A percentile compares a stretch with the other conserved stretches of the same genome.
Evolutionary conservation across 2,113 vertebrate species (phyloP).

Genomic region (Neofelis nebulosa): DNA sequence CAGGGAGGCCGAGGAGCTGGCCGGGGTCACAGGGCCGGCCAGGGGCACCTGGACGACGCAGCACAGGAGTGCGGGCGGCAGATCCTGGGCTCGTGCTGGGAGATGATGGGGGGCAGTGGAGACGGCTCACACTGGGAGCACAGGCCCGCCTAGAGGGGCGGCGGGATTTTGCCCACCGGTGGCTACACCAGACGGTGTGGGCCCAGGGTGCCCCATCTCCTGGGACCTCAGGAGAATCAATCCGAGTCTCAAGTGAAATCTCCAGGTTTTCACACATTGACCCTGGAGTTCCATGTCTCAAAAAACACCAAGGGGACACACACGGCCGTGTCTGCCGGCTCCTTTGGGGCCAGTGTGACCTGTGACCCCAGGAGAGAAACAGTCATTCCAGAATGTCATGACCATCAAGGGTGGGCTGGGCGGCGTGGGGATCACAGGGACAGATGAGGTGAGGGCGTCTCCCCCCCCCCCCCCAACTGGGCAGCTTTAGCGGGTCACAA

Average conservation of each 20-base stretch:
- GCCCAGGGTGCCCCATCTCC: not conserved
- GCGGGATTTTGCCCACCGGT: not conserved
- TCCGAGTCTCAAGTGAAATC: not conserved
- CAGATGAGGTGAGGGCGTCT: rapidly evolving
- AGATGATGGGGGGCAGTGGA: not conserved
- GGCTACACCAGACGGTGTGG: not conserved
- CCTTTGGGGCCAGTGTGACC: not conserved
- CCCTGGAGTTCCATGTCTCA: not conserved
- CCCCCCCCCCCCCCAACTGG: not conserved
- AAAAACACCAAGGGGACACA: too few species aligned
- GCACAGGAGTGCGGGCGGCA: not conserved
- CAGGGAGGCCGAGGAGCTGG: not conserved
- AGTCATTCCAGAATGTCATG: rapidly evolving
- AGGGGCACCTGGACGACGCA: not conserved
- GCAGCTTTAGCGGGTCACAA: too few species aligned
- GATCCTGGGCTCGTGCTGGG: not conserved
- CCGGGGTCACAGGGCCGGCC: not conserved
- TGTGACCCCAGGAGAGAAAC: not conserved
- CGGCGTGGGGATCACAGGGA: not conserved
- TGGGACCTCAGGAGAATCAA: not conserved
- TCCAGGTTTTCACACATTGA: too few species aligned
- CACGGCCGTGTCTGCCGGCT: not conserved
- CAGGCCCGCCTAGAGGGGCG: rapidly evolving
- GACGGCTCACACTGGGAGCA: not conserved
- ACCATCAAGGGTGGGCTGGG: not conserved